phyloP scores from a whole-genome alignment of 2,888 invertebrate species.

The Bhutanitis thaidina region DNA sequence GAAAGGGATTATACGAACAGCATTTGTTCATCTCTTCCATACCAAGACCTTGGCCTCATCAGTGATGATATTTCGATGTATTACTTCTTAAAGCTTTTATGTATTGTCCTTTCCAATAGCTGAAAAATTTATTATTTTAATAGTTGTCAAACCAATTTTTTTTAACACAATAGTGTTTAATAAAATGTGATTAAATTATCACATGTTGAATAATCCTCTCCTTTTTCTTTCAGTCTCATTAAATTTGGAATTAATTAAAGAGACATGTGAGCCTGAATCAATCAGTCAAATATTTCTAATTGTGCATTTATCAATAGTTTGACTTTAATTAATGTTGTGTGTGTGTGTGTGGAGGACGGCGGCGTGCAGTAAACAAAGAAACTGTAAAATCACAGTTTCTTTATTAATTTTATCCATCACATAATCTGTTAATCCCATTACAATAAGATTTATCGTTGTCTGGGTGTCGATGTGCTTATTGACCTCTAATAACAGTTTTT shows the following conservation, averaged over 20 bases:
- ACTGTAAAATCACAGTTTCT: background rate
- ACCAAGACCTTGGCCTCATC: too few species aligned
- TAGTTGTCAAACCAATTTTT: constrained; percentile 4
- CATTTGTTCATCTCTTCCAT: too few species aligned
- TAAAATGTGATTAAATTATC: background rate
- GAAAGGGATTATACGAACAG: too few species aligned
- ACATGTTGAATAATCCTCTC: constrained; percentile 31
- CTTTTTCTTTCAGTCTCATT: constrained; percentile 19
- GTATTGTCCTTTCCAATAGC: constrained; percentile 22
- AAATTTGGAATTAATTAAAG: constrained; percentile 31
- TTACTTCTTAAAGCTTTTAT: too few species aligned
- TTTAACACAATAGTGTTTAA: background rate
- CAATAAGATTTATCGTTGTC: background rate
- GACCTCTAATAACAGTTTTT: constrained; percentile 24
- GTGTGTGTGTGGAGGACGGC: too few species aligned
- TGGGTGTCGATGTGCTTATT: constrained; percentile 7
- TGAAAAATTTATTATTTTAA: constrained; percentile 27
- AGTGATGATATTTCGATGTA: too few species aligned
- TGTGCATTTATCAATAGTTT: constrained; percentile 33
- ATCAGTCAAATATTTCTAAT: constrained; percentile 27
- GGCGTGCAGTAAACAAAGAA: too few species aligned
- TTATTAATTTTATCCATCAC: background rate
- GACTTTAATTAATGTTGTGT: constrained; percentile 30
- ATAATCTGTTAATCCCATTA: background rate
- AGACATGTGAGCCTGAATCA: constrained; percentile 32